Evolutionary conservation across 2,113 vertebrate genomes (phyloP).

Genomic region (Chascanopsetta lugubris): DNA sequence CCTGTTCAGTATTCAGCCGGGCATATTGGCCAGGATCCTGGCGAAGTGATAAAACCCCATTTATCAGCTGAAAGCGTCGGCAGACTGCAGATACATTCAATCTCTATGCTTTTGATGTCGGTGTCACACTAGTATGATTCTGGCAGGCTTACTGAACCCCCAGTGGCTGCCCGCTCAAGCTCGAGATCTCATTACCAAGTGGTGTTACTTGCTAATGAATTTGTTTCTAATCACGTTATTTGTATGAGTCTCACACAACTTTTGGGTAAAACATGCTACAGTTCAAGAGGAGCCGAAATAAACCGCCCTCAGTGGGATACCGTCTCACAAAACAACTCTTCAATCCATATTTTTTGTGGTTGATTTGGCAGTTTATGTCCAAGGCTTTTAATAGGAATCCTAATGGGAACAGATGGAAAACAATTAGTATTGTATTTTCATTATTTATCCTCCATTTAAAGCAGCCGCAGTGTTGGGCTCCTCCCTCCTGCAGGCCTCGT

Average conservation of each 20-base stretch:
- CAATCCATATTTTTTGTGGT: conserved; percentile 54
- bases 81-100: conserved; percentile 55
- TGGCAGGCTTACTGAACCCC: conserved; percentile 48
- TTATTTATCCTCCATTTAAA: conserved; percentile 44
- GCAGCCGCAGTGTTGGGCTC: conserved; percentile 31
- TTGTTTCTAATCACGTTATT: conserved; percentile 62
- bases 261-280: conserved; percentile 33
- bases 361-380: conserved; percentile 57
- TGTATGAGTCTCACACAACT: conserved; percentile 46
- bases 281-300: conserved; percentile 30
- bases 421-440: conserved; percentile 49
- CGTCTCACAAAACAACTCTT: conserved; percentile 31
- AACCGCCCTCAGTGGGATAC: conserved; percentile 27
- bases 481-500: conserved; percentile 21
- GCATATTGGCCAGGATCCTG: conserved; percentile 38
- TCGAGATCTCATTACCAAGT: conserved; percentile 67
- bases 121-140: conserved; percentile 58
- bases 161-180: conserved; percentile 47
- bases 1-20: conserved; percentile 59
- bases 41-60: conserved; percentile 57
- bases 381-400: conserved; percentile 40
- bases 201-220: conserved; percentile 60
- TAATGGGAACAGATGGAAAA: conserved; percentile 52
- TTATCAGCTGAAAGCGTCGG: conserved; percentile 57
- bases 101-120: conserved; percentile 41